Evolutionary conservation across 1,140 invertebrate species (phyloP).

Genomic region (Calycopis cecrops): DNA sequence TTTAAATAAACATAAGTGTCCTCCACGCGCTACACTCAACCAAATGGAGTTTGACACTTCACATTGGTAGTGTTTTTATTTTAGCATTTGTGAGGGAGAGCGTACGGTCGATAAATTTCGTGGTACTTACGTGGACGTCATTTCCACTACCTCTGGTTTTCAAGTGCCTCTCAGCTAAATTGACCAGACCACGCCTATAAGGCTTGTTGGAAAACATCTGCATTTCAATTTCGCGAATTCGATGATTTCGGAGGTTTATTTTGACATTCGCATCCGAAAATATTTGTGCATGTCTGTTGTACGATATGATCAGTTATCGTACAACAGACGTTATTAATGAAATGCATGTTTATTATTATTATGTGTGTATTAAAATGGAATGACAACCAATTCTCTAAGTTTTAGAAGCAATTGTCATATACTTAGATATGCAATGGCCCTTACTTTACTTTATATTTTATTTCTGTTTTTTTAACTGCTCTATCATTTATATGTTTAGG

Average conservation of each 20-base stretch:
- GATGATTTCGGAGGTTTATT: neutral
- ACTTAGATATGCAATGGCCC: too few relatives aligned
- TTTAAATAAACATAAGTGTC: conserved; percentile 27
- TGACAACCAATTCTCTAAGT: too few relatives aligned
- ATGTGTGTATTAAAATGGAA: too few relatives aligned
- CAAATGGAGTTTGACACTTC: conserved; percentile 57
- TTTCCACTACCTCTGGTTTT: conserved; percentile 45
- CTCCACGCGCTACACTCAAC: conserved; percentile 23
- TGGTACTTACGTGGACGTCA: conserved; percentile 58
- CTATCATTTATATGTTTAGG: too few relatives aligned
- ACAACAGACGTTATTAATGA: too few relatives aligned
- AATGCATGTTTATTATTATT: too few relatives aligned
- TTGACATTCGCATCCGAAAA: too few relatives aligned
- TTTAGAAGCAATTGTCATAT: too few relatives aligned
- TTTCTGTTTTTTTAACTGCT: too few relatives aligned
- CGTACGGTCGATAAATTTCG: conserved; percentile 65
- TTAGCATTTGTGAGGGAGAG: conserved; percentile 46
- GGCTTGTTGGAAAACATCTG: conserved; percentile 34
- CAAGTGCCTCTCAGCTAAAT: conserved; percentile 52
- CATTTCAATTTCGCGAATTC: conserved; percentile 7
- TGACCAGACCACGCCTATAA: conserved; percentile 48
- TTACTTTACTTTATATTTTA: too few relatives aligned
- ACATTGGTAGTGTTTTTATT: conserved; percentile 53
- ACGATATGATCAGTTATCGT: too few relatives aligned
- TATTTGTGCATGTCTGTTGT: too few relatives aligned